These are phyloP conservation scores for Gryllus longicercus DNA, from an alignment of 2,888 invertebrate genomes.

Conservation along the genomic window DNA sequence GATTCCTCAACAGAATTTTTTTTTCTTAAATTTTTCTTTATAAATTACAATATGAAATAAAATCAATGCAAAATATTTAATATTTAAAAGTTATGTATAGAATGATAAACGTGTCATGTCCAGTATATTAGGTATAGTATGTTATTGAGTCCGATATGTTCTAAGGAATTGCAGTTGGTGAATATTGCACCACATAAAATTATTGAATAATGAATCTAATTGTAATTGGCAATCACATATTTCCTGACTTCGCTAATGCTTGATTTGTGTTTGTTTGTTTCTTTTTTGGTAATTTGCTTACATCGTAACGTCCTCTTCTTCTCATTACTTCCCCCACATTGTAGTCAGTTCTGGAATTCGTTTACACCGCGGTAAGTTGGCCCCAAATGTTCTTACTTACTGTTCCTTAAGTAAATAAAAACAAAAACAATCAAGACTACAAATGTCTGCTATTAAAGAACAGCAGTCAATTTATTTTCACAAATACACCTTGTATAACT, in stretches of 20 bases:
- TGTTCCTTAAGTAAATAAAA: conserved; percentile 38
- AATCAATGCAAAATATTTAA: too few relatives aligned
- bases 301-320: conserved; percentile 61
- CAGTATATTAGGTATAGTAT: too few relatives aligned
- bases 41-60: too few relatives aligned
- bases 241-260: conserved; percentile 37
- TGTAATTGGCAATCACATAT: conserved; percentile 6
- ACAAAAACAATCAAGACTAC: conserved; percentile 34
- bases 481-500: neutral
- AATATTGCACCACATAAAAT: conserved; percentile 2
- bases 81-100: too few relatives aligned
- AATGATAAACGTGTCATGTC: too few relatives aligned
- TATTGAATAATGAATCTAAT: neutral
- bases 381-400: conserved; percentile 39
- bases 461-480: conserved; percentile 2
- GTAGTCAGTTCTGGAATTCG: conserved; percentile 98
- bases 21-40: too few relatives aligned
- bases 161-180: conserved; percentile 6
- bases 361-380: conserved; percentile 96
- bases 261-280: conserved; percentile 35
- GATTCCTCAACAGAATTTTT: too few relatives aligned
- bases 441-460: neutral
- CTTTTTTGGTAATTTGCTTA: conserved; percentile 34
- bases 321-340: conserved; percentile 57
- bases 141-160: too few relatives aligned